A percentile compares a stretch with the other conserved stretches of the same genome.
phyloP scores from a whole-genome alignment of 2,888 invertebrate genomes.

The Thelaira solivaga region DNA sequence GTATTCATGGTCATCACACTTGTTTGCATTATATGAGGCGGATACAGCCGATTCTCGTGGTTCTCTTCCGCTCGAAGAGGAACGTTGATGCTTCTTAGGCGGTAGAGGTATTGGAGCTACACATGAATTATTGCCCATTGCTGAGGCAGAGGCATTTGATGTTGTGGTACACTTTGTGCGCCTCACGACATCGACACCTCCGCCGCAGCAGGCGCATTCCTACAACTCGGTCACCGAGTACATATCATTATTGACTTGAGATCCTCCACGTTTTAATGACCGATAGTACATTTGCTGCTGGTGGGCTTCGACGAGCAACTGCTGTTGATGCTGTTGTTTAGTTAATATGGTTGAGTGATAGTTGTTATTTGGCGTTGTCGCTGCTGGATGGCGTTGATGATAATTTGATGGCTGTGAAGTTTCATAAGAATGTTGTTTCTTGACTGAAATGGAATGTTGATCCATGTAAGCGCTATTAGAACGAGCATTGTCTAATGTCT shows the following conservation, averaged over 20 bases:
- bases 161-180: conserved; percentile 67
- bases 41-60: conserved; percentile 49
- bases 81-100: conserved; percentile 66
- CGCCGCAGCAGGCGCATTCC: conserved; percentile 78
- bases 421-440: conserved; percentile 74
- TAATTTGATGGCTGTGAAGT: conserved; percentile 70
- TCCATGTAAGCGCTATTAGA: conserved; percentile 71
- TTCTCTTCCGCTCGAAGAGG: conserved; percentile 65
- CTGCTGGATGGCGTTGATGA: conserved; percentile 67
- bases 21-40: conserved; percentile 69
- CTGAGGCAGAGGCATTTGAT: conserved; percentile 70
- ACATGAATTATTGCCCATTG: conserved; percentile 65
- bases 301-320: conserved; percentile 66
- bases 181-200: conserved; percentile 77
- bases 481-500: conserved; percentile 73
- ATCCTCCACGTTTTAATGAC: conserved; percentile 77
- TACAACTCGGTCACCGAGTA: conserved; percentile 87
- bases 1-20: conserved; percentile 75
- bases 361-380: conserved; percentile 65
- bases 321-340: conserved; percentile 67
- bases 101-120: conserved; percentile 67
- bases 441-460: conserved; percentile 67
- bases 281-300: conserved; percentile 75
- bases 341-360: conserved; percentile 66
- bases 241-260: conserved; percentile 79